phyloP scores from a whole-genome alignment of 1,140 invertebrate genomes.

The Zaprionus capensis region DNA sequence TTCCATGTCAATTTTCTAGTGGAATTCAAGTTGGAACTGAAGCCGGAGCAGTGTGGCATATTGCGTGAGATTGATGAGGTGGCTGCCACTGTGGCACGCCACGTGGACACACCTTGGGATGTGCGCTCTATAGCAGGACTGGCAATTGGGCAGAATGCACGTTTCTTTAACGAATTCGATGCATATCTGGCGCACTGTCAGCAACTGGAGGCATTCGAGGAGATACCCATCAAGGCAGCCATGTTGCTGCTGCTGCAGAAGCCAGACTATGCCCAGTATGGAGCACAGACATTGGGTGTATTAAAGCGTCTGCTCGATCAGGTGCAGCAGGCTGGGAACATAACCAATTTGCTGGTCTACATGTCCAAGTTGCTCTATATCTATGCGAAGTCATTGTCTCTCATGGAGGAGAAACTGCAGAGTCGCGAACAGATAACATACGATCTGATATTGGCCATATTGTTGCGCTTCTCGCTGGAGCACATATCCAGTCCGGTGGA shows the following conservation, averaged over 20 bases:
- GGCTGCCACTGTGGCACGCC: conserved; percentile 42
- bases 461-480: conserved; percentile 85
- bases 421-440: neutral
- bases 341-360: conserved; percentile 58
- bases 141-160: conserved; percentile 51
- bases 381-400: conserved; percentile 49
- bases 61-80: conserved; percentile 9
- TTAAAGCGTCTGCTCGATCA: conserved; percentile 24
- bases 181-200: conserved; percentile 29
- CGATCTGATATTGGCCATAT: conserved; percentile 23
- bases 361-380: conserved; percentile 58
- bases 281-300: conserved; percentile 25
- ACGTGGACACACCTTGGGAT: conserved; percentile 64
- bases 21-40: conserved; percentile 29
- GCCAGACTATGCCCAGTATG: neutral
- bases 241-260: conserved; percentile 46
- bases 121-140: conserved; percentile 67
- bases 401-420: neutral
- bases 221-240: conserved; percentile 56
- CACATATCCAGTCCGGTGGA: conserved; percentile 84
- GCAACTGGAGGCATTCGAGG: neutral
- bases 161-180: conserved; percentile 16
- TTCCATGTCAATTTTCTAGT: conserved; percentile 56
- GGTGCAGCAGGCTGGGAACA: conserved; percentile 10
- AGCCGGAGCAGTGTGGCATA: neutral